Evolutionary conservation across 2,888 invertebrate species (phyloP).

Genomic region (Taphrorychus bicolor): DNA sequence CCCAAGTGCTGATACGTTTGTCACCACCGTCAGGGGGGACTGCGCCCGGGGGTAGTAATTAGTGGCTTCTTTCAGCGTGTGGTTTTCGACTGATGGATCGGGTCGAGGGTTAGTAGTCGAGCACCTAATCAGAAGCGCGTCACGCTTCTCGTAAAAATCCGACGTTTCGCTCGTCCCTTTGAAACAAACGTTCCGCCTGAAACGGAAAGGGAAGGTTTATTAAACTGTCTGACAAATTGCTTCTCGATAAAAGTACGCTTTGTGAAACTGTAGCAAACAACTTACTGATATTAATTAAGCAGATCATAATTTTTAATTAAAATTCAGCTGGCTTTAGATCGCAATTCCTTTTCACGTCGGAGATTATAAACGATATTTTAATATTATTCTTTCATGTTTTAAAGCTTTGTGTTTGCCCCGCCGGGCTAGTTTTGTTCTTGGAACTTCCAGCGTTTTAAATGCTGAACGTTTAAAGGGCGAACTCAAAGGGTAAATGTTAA

Average conservation of each 20-base stretch:
- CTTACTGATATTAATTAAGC: slow-evolving; percentile 24
- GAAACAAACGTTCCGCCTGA: neutral
- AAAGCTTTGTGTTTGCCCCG: slow-evolving; percentile 17
- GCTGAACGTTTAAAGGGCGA: neutral
- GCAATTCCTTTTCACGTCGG: slow-evolving; percentile 21
- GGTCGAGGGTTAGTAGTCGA: slow-evolving; percentile 1
- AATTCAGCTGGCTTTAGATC: slow-evolving; percentile 17
- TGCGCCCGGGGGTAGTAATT: slow-evolving; percentile 37
- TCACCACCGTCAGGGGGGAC: slow-evolving; percentile 29
- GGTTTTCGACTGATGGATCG: slow-evolving; percentile 36
- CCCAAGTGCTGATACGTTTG: slow-evolving; percentile 41
- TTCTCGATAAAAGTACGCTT: slow-evolving; percentile 9
- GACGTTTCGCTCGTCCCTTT: neutral
- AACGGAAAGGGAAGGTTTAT: neutral
- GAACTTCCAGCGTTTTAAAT: slow-evolving; percentile 2
- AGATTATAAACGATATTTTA: slow-evolving; percentile 28
- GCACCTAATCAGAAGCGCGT: neutral
- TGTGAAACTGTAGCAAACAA: slow-evolving; percentile 16
- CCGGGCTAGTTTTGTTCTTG: slow-evolving; percentile 11
- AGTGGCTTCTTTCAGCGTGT: slow-evolving; percentile 41
- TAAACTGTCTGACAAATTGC: slow-evolving; percentile 10
- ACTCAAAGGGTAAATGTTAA: slow-evolving; percentile 4
- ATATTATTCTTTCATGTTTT: slow-evolving; percentile 24
- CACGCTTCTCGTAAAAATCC: neutral
- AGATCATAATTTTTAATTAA: slow-evolving; percentile 30